Percentiles rank a stretch among this genome's conserved stretches.
Conservation (phyloP, 2,888 invertebrate genomes). For the Erebia palarica region DNA sequence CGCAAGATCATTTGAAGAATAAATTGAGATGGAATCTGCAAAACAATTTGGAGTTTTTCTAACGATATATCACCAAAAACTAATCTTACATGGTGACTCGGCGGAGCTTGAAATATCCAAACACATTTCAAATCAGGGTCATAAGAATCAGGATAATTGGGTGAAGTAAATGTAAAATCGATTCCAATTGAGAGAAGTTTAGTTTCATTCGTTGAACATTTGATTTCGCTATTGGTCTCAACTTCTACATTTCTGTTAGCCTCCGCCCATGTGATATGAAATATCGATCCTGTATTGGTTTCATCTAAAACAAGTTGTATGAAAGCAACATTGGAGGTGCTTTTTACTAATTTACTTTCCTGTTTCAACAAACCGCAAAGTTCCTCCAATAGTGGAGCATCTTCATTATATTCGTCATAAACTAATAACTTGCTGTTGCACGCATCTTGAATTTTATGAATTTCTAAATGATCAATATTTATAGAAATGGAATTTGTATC, state of each 20-base stretch:
- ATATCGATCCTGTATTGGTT: slow-evolving; percentile 69
- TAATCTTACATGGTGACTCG: slow-evolving; percentile 84
- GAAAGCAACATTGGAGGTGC: slow-evolving; percentile 83
- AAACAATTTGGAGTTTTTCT: slow-evolving; percentile 82
- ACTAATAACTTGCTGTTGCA: slow-evolving; percentile 73
- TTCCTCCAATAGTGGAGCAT: slow-evolving; percentile 80
- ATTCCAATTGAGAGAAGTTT: slow-evolving; percentile 49
- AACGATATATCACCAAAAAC: slow-evolving; percentile 82
- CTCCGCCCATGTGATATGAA: slow-evolving; percentile 62
- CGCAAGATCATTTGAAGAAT: slow-evolving; percentile 72
- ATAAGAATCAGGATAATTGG: slow-evolving; percentile 90
- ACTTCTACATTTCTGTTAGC: slow-evolving; percentile 39
- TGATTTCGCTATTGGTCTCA: slow-evolving; percentile 44
- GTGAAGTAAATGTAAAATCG: slow-evolving; percentile 81
- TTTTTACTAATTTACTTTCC: slow-evolving; percentile 52
- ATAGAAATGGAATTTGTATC: slow-evolving; percentile 52
- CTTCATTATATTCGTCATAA: slow-evolving; percentile 88
- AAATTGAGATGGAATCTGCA: slow-evolving; percentile 85
- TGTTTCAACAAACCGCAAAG: slow-evolving; percentile 76
- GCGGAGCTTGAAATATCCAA: slow-evolving; percentile 86
- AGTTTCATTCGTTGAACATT: slow-evolving; percentile 68
- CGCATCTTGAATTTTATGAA: slow-evolving; percentile 53
- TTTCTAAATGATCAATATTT: slow-evolving; percentile 56
- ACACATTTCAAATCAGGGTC: slow-evolving; percentile 84
- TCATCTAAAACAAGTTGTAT: slow-evolving; percentile 77